A percentile compares a stretch with the other conserved stretches of the same genome.
These are phyloP conservation scores for Ploceus nigricollis DNA, from an alignment of 2,113 vertebrate species.

Conservation along the genomic window DNA sequence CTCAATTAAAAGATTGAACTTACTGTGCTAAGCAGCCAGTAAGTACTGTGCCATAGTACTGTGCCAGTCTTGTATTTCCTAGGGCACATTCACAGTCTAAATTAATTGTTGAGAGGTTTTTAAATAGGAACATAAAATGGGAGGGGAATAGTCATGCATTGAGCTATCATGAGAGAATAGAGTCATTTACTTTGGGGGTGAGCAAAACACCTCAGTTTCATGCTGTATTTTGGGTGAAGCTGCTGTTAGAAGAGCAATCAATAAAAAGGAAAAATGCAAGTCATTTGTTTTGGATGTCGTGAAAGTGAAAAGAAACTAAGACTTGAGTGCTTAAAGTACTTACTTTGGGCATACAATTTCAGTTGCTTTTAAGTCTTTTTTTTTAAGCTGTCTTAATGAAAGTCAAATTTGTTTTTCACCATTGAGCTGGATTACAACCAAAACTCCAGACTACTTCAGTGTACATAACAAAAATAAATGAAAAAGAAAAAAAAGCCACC, in stretches of 20 bases:
- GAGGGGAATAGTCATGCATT: not conserved
- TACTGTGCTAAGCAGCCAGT: not conserved
- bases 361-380: not conserved
- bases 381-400: not conserved
- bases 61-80: not conserved
- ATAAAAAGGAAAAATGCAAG: not conserved
- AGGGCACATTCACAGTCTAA: not conserved
- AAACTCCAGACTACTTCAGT: not conserved
- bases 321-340: not conserved
- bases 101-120: not conserved
- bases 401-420: not conserved
- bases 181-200: not conserved
- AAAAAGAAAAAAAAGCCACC: too few relatives aligned
- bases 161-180: not conserved
- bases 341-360: not conserved
- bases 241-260: not conserved
- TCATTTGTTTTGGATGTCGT: not conserved
- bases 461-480: not conserved
- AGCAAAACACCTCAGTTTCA: not conserved
- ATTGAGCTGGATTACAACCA: not conserved
- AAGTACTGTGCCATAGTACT: not conserved
- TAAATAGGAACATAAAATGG: not conserved
- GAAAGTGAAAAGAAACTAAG: not conserved
- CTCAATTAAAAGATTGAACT: not conserved
- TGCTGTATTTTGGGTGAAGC: not conserved